Conservation (phyloP, 2,113 vertebrate species). For the Corythaixoides concolor region DNA sequence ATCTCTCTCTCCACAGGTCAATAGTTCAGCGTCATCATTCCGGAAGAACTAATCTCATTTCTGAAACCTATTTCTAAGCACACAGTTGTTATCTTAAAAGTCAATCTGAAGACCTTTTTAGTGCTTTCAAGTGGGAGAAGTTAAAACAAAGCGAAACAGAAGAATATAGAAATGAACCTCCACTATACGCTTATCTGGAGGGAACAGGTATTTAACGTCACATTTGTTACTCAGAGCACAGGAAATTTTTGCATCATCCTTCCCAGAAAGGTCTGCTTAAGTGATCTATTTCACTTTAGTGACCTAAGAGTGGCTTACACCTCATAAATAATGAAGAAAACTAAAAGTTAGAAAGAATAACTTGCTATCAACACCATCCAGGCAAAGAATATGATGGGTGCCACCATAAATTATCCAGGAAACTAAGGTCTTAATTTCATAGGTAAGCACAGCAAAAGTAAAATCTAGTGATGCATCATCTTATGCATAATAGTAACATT, state of each 20-base stretch:
- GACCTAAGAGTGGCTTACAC: background rate
- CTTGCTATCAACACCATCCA: background rate
- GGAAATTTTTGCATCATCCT: background rate
- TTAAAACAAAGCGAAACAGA: background rate
- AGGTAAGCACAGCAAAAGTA: background rate
- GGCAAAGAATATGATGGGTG: background rate
- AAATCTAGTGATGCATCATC: background rate
- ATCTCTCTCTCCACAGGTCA: background rate
- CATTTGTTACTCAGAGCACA: background rate
- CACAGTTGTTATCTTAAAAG: slow-evolving; percentile 23
- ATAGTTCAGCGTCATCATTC: slow-evolving; percentile 56
- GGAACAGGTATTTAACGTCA: background rate
- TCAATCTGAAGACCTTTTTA: slow-evolving; percentile 8
- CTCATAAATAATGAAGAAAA: slow-evolving; percentile 20
- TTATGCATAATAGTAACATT: background rate
- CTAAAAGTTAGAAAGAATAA: background rate
- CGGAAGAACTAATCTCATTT: background rate
- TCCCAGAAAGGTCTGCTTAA: background rate
- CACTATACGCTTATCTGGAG: background rate
- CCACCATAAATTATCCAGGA: background rate
- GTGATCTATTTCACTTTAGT: background rate
- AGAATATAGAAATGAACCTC: background rate
- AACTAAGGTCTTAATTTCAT: background rate
- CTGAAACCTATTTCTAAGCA: slow-evolving; percentile 23
- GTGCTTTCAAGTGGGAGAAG: background rate